A percentile compares a stretch with the other conserved stretches of the same genome.
Evolutionary conservation across 2,113 vertebrate genomes (phyloP).

Genomic region (Coptodon rendalli): DNA sequence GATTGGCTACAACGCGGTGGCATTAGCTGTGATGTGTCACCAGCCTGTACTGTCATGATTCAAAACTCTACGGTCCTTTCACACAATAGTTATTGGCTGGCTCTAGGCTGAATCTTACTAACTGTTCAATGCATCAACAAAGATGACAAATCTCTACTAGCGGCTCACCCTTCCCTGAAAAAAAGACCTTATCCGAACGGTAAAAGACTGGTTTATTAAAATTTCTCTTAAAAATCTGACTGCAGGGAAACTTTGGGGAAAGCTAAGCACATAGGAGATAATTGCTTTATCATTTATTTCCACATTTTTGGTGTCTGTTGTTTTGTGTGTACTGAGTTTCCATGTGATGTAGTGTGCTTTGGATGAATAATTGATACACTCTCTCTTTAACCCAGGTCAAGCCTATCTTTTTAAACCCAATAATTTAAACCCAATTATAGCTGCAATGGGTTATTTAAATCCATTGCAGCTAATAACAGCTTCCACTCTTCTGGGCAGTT

Average conservation of each 20-base stretch:
- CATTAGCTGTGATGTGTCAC: neutral
- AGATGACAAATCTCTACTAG: neutral
- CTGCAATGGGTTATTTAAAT: neutral
- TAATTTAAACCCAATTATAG: neutral
- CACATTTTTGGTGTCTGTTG: neutral
- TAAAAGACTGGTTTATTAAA: neutral
- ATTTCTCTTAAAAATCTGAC: neutral
- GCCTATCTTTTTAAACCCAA: neutral
- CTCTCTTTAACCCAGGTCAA: neutral
- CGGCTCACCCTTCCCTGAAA: neutral
- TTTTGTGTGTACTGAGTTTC: neutral
- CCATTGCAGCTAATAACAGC: neutral
- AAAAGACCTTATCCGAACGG: neutral
- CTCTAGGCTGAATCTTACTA: neutral
- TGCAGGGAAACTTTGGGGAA: rapidly evolving
- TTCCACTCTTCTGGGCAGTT: neutral
- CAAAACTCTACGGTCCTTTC: neutral
- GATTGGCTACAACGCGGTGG: neutral
- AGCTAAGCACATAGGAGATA: neutral
- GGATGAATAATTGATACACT: neutral
- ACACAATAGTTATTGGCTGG: neutral
- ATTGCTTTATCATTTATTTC: neutral
- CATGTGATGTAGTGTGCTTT: neutral
- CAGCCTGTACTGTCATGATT: neutral
- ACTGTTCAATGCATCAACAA: neutral